phyloP scores from a whole-genome alignment of 2,888 invertebrate species.

The Cephonodes hylas region DNA sequence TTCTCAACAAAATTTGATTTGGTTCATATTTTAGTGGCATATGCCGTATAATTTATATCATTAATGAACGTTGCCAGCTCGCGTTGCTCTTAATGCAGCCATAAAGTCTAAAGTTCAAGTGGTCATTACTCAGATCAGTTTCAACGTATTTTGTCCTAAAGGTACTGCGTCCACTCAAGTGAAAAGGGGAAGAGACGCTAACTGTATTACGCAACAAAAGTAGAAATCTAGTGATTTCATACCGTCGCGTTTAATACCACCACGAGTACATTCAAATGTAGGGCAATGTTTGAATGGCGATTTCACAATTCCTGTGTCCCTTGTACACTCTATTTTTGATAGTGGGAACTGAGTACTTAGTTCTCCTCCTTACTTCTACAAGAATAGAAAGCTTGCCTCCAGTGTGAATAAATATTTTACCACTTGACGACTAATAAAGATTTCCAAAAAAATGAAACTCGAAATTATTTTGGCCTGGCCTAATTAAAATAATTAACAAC shows the following conservation, averaged over 20 bases:
- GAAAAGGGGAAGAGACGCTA: constrained; percentile 26
- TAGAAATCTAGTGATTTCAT: constrained; percentile 18
- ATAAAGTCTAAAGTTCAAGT: neutral
- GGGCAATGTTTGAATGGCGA: neutral
- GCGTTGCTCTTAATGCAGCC: neutral
- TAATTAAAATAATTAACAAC: neutral
- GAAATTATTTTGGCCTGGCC: neutral
- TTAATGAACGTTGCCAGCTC: neutral
- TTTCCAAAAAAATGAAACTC: too few species aligned
- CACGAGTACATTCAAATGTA: neutral
- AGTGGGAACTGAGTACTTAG: neutral
- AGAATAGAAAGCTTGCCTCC: neutral
- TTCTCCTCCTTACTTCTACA: neutral
- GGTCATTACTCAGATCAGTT: neutral
- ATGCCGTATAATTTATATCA: neutral
- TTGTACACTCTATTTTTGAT: neutral
- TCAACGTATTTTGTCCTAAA: neutral
- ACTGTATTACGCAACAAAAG: constrained; percentile 20
- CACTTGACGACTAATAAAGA: neutral
- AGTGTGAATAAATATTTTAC: neutral
- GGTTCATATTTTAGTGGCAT: neutral
- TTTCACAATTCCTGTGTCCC: neutral
- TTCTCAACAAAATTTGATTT: neutral
- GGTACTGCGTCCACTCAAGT: constrained; percentile 15
- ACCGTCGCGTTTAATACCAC: neutral